Conservation (phyloP, 2,888 invertebrate genomes). For the Exocentrus adspersus region DNA sequence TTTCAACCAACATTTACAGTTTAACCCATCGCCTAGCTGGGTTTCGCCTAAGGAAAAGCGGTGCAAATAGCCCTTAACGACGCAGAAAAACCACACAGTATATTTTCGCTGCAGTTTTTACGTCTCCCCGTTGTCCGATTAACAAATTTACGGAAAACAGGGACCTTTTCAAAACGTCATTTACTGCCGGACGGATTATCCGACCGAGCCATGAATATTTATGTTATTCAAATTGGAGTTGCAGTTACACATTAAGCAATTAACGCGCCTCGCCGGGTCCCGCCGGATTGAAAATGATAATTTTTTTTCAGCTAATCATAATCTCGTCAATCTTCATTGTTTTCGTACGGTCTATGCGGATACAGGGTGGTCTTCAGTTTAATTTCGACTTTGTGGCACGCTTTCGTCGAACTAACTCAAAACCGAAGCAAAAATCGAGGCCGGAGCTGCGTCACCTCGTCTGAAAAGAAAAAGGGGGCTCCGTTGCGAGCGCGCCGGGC, state of each 20-base stretch:
- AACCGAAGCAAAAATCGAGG: no score
- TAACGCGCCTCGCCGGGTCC: slow-evolving; percentile 24
- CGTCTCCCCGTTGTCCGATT: slow-evolving; percentile 20
- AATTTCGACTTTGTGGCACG: no score
- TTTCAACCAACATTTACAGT: no score
- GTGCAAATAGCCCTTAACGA: not conserved
- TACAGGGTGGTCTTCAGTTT: no score
- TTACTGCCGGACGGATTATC: slow-evolving; percentile 22
- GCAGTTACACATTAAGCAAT: slow-evolving; percentile 26
- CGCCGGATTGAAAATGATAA: slow-evolving; percentile 31
- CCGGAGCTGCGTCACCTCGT: no score
- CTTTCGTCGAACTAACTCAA: no score
- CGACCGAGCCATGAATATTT: slow-evolving; percentile 39
- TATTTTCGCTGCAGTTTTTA: not conserved
- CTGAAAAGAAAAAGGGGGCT: no score
- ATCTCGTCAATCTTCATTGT: slow-evolving; percentile 9
- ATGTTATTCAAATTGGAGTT: slow-evolving; percentile 35
- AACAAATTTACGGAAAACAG: slow-evolving; percentile 39
- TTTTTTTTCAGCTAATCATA: slow-evolving; percentile 21
- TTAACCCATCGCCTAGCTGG: not conserved
- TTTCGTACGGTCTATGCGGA: not conserved
- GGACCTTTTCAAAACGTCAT: slow-evolving; percentile 39
- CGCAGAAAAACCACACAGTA: not conserved
- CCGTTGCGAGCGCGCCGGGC: not conserved
- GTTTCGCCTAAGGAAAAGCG: not conserved